A percentile compares a stretch with the other conserved stretches of the same genome.
Conservation (phyloP, 2,888 invertebrate genomes). For the Callyntrura sp. region DNA sequence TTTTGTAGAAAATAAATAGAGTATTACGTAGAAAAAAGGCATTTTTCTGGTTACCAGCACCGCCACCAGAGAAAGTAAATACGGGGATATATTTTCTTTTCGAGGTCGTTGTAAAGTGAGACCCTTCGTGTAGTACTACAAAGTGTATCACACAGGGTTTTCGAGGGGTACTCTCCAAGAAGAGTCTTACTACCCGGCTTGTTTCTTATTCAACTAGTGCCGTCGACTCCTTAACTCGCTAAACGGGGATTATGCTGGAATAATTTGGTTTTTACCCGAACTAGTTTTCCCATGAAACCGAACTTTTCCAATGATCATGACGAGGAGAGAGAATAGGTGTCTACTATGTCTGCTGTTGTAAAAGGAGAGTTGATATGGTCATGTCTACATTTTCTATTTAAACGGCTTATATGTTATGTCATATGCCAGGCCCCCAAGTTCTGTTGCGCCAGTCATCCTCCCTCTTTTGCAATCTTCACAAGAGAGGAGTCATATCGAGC, state of each 20-base stretch:
- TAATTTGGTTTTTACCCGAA: not conserved
- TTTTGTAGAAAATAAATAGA: conserved; percentile 1
- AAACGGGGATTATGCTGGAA: too few relatives aligned
- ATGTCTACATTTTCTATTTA: not conserved
- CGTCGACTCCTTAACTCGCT: too few relatives aligned
- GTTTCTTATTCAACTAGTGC: conserved; percentile 34
- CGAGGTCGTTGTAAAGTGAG: not conserved
- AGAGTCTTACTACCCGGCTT: not conserved
- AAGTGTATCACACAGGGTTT: not conserved
- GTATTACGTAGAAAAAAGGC: not conserved
- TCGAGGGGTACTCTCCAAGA: not conserved
- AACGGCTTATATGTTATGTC: too few relatives aligned
- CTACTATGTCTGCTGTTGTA: not conserved
- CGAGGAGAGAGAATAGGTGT: not conserved
- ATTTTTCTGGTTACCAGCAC: not conserved
- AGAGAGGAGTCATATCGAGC: conserved; percentile 61
- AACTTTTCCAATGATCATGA: conserved; percentile 7
- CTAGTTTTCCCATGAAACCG: not conserved
- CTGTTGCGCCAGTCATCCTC: not conserved
- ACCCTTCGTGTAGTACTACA: not conserved
- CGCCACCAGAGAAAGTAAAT: conserved; percentile 22
- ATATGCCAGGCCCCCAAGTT: not conserved
- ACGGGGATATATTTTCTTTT: conserved; percentile 11
- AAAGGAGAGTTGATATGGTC: conserved; percentile 7
- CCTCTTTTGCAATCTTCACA: conserved; percentile 49